phyloP scores from a whole-genome alignment of 1,140 invertebrate species.

The Platorchestia sp. region DNA sequence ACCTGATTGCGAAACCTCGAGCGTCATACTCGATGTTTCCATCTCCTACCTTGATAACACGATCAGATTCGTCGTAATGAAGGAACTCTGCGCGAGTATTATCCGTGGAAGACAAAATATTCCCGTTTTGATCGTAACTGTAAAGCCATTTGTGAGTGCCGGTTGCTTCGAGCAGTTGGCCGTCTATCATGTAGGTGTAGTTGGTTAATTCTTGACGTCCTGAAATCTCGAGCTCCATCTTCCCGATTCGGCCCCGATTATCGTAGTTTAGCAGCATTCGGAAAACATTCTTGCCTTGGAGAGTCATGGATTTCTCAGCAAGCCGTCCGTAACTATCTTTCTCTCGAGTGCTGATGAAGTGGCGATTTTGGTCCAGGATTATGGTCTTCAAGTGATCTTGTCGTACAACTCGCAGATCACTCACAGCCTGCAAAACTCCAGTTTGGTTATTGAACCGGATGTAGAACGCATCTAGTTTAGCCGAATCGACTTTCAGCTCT shows the following conservation, averaged over 20 bases:
- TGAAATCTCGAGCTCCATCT: conserved; percentile 73
- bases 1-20: conserved; percentile 63
- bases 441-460: conserved; percentile 75
- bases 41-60: conserved; percentile 89
- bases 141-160: conserved; percentile 88
- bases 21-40: conserved; percentile 74
- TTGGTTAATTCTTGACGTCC: conserved; percentile 64
- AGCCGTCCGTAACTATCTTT: conserved; percentile 86
- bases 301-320: conserved; percentile 85
- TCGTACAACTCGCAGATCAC: conserved; percentile 63
- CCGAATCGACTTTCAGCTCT: conserved; percentile 75
- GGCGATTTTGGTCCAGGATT: conserved; percentile 88
- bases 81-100: conserved; percentile 87
- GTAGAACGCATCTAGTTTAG: conserved; percentile 60
- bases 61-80: conserved; percentile 92
- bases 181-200: conserved; percentile 70
- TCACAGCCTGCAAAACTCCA: conserved; percentile 74
- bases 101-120: conserved; percentile 89
- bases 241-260: conserved; percentile 84
- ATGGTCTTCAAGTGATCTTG: conserved; percentile 75
- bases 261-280: conserved; percentile 88
- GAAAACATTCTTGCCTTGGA: conserved; percentile 88
- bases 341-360: conserved; percentile 88
- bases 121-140: conserved; percentile 95
- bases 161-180: conserved; percentile 69